These are phyloP conservation scores for Julus scanicus DNA, from an alignment of 2,888 invertebrate species.

Conservation along the genomic window DNA sequence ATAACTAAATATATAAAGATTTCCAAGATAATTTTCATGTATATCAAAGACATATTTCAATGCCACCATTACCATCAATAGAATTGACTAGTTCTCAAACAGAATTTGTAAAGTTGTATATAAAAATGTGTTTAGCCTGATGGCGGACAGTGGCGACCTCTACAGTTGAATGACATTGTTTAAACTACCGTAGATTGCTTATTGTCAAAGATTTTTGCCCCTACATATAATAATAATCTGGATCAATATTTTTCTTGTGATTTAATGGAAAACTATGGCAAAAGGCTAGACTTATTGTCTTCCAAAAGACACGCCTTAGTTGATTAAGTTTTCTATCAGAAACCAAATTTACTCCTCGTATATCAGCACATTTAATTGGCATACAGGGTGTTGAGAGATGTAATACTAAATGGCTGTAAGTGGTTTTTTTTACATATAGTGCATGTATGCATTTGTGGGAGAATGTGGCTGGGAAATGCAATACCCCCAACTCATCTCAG, in stretches of 20 bases:
- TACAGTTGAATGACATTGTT: neutral
- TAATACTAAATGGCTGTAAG: neutral
- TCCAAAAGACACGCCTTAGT: constrained; percentile 40
- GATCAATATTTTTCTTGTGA: constrained; percentile 24
- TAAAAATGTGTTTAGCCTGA: neutral
- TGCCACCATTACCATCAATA: too few species aligned
- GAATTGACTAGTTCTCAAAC: too few species aligned
- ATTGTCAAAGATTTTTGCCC: constrained; percentile 34
- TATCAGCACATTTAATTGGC: constrained; percentile 20
- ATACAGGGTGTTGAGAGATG: constrained; percentile 36
- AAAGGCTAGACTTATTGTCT: constrained; percentile 32
- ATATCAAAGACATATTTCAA: too few species aligned
- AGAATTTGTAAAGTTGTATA: too few species aligned
- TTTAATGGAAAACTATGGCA: constrained; percentile 20
- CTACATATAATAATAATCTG: neutral
- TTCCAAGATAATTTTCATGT: too few species aligned
- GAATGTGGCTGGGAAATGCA: neutral
- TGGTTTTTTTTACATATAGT: neutral
- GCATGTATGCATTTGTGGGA: neutral
- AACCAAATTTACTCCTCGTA: constrained; percentile 6
- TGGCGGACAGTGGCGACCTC: neutral
- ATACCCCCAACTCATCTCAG: neutral
- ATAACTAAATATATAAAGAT: too few species aligned
- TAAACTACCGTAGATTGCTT: neutral
- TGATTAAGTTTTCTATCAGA: constrained; percentile 11